phyloP scores from a whole-genome alignment of 2,888 invertebrate genomes.

The Sclerodermus sp. region DNA sequence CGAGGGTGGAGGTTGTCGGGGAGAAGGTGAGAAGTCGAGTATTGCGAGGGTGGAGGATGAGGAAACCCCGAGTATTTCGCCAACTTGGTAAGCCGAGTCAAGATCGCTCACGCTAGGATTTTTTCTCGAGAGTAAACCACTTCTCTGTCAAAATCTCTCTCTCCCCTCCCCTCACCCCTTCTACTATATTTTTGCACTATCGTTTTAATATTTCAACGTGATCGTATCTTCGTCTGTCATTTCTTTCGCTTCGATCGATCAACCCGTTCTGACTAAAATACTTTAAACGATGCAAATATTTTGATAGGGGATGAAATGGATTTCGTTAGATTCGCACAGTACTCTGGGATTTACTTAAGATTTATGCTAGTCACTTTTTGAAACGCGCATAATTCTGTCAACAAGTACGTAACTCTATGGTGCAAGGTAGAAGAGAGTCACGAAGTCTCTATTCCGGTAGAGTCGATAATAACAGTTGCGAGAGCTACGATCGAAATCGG shows the following conservation, averaged over 20 bases:
- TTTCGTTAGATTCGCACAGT: no score
- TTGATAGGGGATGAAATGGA: no score
- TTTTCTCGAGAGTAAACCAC: slow-evolving; percentile 24
- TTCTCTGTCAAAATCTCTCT: slow-evolving; percentile 10
- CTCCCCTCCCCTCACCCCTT: neutral
- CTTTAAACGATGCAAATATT: no score
- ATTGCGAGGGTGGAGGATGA: slow-evolving; percentile 11
- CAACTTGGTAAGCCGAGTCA: slow-evolving; percentile 52
- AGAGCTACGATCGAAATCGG: slow-evolving; percentile 44
- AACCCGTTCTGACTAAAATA: no score
- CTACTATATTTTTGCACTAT: slow-evolving; percentile 2
- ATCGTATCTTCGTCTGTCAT: neutral
- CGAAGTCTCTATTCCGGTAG: no score
- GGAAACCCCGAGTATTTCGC: slow-evolving; percentile 46
- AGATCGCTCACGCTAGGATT: slow-evolving; percentile 48
- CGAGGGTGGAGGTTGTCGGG: neutral
- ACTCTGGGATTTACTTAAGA: no score
- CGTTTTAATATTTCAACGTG: neutral
- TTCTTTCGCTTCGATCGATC: neutral
- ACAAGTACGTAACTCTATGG: no score
- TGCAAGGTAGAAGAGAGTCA: no score
- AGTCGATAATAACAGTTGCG: no score
- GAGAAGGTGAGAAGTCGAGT: slow-evolving; percentile 1
- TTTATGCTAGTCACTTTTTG: no score
- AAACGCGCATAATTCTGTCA: no score